Base-by-base conservation (phyloP, 2,797 vertebrate genomes). In the Pantherophis vulpinus region DNA sequence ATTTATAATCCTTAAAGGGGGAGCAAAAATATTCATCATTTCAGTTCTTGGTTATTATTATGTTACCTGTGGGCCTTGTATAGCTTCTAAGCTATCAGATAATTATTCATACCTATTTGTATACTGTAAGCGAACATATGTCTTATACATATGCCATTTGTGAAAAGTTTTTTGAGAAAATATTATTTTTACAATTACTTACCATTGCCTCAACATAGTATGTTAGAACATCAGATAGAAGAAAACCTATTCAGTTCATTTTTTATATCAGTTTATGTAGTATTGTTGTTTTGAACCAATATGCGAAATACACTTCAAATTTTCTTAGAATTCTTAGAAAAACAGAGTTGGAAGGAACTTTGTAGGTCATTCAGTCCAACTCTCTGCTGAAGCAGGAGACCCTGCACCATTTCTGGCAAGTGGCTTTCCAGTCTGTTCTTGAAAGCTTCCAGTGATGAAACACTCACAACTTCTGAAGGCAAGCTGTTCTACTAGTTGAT, bases 11-110 rank as follows among this genome's bases (percentile, higher is more conserved):
- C 74, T 47, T 83, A 83, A 83, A 83, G 47, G 4, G 10, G 10
- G 10, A 83, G 37, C 0, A 83, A 83, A 79, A 83, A 83, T 25
- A 47, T 79, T 60, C 42, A 79, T 25, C 32, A 32, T 20, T 20
- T 93, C 42, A 5, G 3, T 47, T 60, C n/a, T 89, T 88, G 0
- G 0, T 59, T 0, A 0, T 59, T 0, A 70, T 51, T 0, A 70
- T 25, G 2, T 25, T 20, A 59, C 0, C 0, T 66, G 87, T 42
- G 88, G 4, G 55, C 12, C 5, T 0, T 0, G 10, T 7, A 74
- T 59, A 61, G 4, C n/a, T 25, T 3, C 27, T 27, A 74, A 90
- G 92, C 0, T 87, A 47, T 51, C 20, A 18, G 66, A 47, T 54
- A 42, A 2, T 18, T 0, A 83, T 29, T 90, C 14, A 58, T 37